Evolutionary conservation across 2,888 invertebrate species (phyloP), one percentile per base, ranked within the genome.

Genomic region (Ochropleura leucogaster): DNA sequence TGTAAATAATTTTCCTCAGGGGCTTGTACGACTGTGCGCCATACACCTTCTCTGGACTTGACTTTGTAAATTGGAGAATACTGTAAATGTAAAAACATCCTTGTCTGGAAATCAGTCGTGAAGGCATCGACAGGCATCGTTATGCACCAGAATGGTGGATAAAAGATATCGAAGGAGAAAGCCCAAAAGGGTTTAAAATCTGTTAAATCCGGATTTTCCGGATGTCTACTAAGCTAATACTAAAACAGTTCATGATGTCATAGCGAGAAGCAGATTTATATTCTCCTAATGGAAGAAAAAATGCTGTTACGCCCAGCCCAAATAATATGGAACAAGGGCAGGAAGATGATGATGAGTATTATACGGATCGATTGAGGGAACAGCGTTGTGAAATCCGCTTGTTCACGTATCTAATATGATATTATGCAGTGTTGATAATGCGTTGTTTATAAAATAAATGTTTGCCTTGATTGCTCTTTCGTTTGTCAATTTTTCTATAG

Each of bases 1-100:
- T 96, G 96, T 0, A 95, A 84, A 83, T 91, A 95, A 79, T 94
- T 93, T 51, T 92, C 91, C 18, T 91, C 88, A 2, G 94, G 94
- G 3, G 94, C 93, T 82, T 96, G 95, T 0, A 94, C 87, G 0
- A 95, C 95, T 0, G 87, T 90, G 0, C 92, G 90, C 95, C 94
- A 94, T 2, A 91, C 89, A 0, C 91, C 88, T 16, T 80, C 75
- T 40, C 88, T 89, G 10, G 85, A 82, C 3, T 93, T 90, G 8
- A 95, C 94, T 75, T 87, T 87, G 88, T 93, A 96, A 0, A 95
- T 81, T 0, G 94, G 94, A 47, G 95, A 92, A 72, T 89, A 95
- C 96, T 96, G 92, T 16, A 92, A 94, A 64, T 3, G 18, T 10
- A n/a, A 0, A 44, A 49, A 40, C 14, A 42, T n/a, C 10, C 53